Evolutionary conservation across 2,113 vertebrate species (phyloP).

Genomic region (Ardeotis arabs): DNA sequence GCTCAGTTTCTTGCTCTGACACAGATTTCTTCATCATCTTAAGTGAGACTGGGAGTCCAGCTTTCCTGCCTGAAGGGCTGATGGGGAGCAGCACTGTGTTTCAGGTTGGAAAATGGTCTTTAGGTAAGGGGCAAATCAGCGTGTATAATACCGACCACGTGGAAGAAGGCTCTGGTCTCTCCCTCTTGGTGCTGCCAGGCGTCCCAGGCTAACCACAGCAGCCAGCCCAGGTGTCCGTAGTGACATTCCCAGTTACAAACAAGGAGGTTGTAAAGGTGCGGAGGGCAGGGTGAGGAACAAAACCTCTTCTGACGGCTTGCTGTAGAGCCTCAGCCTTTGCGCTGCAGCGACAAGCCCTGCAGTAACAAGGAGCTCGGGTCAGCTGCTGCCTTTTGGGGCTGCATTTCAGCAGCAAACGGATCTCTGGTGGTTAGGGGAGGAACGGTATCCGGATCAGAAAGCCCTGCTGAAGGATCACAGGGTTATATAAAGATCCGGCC

Average conservation of each 20-base stretch:
- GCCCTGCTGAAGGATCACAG: neutral
- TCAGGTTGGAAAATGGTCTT: neutral
- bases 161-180: neutral
- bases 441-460: rapidly evolving
- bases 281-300: neutral
- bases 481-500: slow-evolving; percentile 9
- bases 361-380: no score
- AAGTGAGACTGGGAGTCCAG: neutral
- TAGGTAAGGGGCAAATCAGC: neutral
- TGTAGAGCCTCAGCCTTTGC: neutral
- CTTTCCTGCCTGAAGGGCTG: neutral
- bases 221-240: neutral
- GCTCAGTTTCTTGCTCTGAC: neutral
- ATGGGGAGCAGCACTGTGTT: neutral
- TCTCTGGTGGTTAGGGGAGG: neutral
- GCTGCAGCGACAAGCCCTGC: neutral
- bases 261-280: no score
- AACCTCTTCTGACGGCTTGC: no score
- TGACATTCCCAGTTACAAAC: neutral
- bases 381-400: neutral
- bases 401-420: neutral
- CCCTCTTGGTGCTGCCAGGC: neutral
- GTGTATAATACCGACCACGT: neutral
- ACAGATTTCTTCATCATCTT: neutral
- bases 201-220: neutral